Conservation (phyloP, 2,888 invertebrate genomes). For the Aricia artaxerxes region DNA sequence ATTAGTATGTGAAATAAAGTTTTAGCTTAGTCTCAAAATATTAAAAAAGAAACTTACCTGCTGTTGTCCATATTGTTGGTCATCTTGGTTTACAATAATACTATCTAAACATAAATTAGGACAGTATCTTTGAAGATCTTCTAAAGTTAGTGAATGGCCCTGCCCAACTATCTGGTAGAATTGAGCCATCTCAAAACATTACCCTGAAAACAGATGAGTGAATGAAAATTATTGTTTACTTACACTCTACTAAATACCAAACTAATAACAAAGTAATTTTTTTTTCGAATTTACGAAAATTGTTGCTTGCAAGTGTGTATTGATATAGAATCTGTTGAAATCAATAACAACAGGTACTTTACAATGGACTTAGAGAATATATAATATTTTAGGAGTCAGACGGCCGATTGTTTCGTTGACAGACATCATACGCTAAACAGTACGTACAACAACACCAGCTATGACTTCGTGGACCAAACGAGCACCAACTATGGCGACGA, state of each 20-base stretch:
- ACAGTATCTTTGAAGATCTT: slow-evolving; percentile 83
- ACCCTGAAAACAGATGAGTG: slow-evolving; percentile 55
- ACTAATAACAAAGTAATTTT: not conserved
- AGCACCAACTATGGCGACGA: slow-evolving; percentile 72
- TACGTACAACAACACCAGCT: slow-evolving; percentile 66
- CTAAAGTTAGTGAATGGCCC: slow-evolving; percentile 76
- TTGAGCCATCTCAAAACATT: slow-evolving; percentile 83
- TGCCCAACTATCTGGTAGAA: slow-evolving; percentile 84
- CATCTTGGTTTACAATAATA: slow-evolving; percentile 75
- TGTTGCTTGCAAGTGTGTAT: slow-evolving; percentile 2
- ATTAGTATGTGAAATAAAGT: not conserved
- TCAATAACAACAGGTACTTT: slow-evolving; percentile 11
- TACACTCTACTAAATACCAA: not conserved
- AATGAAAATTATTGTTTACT: slow-evolving; percentile 25
- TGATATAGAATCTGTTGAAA: not conserved
- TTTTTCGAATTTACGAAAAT: slow-evolving; percentile 16
- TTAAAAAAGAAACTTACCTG: slow-evolving; percentile 54
- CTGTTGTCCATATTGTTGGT: slow-evolving; percentile 74
- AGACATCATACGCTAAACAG: slow-evolving; percentile 64
- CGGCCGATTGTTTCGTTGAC: slow-evolving; percentile 55
- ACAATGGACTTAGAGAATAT: slow-evolving; percentile 23
- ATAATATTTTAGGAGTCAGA: slow-evolving; percentile 40
- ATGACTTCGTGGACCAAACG: slow-evolving; percentile 66
- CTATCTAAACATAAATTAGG: slow-evolving; percentile 81
- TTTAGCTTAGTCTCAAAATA: not conserved